Evolutionary conservation across 2,797 vertebrate genomes (phyloP).

Genomic region (Lepus oiostolus): DNA sequence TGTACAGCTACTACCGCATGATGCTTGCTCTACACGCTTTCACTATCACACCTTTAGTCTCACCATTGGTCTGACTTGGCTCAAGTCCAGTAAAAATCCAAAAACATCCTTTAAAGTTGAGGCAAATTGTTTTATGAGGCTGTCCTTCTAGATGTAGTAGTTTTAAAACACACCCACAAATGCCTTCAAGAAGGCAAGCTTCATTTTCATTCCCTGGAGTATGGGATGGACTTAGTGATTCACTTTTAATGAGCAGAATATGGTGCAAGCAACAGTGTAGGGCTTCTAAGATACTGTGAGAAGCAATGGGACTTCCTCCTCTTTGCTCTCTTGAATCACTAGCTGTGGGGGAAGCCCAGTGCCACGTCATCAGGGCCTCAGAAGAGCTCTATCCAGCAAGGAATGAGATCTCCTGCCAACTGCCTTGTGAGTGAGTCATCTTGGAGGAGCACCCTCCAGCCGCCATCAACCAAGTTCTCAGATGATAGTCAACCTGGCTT

Average conservation of each 20-base stretch:
- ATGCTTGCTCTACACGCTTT: background rate
- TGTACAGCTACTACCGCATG: background rate
- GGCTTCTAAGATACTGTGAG: background rate
- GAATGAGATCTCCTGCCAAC: background rate
- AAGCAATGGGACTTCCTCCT: background rate
- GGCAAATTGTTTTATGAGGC: background rate
- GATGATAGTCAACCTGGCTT: background rate
- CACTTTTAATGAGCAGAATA: background rate
- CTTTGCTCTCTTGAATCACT: background rate
- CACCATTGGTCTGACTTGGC: background rate
- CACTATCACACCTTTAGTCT: background rate
- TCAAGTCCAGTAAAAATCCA: background rate
- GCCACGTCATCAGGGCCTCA: background rate
- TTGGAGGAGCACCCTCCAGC: background rate
- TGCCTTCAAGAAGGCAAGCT: background rate
- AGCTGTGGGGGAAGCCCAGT: background rate
- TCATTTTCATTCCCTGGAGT: background rate
- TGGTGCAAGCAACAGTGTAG: accelerated
- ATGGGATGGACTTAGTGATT: background rate
- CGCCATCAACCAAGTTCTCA: background rate
- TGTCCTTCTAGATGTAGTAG: background rate
- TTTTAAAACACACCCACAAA: conserved; percentile 2
- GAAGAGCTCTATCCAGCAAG: background rate
- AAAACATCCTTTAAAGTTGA: background rate
- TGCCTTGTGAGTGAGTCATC: background rate